Evolutionary conservation across 2,888 invertebrate species (phyloP).

Genomic region (Synanthedon myopaeformis): DNA sequence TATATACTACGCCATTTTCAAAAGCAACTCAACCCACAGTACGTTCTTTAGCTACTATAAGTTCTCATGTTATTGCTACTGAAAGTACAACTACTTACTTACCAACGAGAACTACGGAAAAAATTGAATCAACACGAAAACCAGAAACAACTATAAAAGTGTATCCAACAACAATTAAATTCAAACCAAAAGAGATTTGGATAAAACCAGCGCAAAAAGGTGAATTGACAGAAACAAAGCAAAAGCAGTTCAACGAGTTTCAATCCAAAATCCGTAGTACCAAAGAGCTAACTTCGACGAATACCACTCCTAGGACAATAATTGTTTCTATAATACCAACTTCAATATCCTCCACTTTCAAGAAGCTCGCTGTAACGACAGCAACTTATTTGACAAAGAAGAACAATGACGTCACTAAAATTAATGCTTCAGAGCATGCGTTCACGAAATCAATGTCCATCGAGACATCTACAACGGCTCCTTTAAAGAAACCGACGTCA

Average conservation of each 20-base stretch:
- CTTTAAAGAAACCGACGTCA: constrained; percentile 3
- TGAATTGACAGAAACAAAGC: constrained; percentile 46
- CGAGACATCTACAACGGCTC: constrained; percentile 22
- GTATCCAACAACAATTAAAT: constrained; percentile 41
- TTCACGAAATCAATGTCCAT: constrained; percentile 37
- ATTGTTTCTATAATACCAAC: constrained; percentile 64
- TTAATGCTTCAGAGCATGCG: constrained; percentile 23
- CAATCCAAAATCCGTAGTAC: constrained; percentile 29
- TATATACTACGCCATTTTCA: background rate
- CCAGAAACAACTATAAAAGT: constrained; percentile 32
- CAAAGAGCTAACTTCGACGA: constrained; percentile 28
- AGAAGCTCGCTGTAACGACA: constrained; percentile 53
- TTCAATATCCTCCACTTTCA: constrained; percentile 53
- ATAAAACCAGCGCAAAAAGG: constrained; percentile 63
- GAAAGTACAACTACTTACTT: constrained; percentile 9
- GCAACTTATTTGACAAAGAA: constrained; percentile 30
- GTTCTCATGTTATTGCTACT: constrained; percentile 5
- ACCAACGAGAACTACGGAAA: constrained; percentile 12
- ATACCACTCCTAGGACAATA: constrained; percentile 58
- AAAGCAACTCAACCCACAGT: too few species aligned
- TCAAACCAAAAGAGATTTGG: constrained; percentile 64
- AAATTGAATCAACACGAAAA: constrained; percentile 29
- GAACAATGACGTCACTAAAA: constrained; percentile 22
- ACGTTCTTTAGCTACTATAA: too few species aligned
- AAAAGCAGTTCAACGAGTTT: constrained; percentile 28